phyloP scores from a whole-genome alignment of 2,888 invertebrate species.

The Machimus atricapillus region DNA sequence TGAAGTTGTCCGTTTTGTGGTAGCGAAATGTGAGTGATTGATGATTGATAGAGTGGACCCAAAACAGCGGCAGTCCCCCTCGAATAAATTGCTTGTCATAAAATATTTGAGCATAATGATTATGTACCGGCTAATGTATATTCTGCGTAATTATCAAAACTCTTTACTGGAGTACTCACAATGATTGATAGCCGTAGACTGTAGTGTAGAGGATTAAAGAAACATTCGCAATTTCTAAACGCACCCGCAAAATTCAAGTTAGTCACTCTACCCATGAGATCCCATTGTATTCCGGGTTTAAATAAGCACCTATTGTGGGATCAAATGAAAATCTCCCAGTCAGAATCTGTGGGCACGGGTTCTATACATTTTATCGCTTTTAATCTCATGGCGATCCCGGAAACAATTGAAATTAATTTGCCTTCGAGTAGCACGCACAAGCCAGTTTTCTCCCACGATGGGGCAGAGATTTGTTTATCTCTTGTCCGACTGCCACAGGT shows the following conservation, averaged over 20 bases:
- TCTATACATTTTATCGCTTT: background rate
- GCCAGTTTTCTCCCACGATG: background rate
- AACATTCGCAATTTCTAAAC: background rate
- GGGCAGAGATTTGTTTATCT: background rate
- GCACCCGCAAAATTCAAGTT: background rate
- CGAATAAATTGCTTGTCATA: background rate
- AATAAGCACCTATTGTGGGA: background rate
- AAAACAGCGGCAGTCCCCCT: background rate
- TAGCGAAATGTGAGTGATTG: background rate
- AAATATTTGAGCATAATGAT: background rate
- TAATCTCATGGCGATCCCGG: background rate
- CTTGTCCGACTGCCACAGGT: background rate
- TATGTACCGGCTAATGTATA: background rate
- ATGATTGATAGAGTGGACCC: background rate
- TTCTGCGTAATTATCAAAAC: background rate
- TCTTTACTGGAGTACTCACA: background rate
- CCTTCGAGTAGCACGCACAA: background rate
- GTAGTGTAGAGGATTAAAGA: background rate
- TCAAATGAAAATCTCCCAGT: background rate
- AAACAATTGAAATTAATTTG: background rate
- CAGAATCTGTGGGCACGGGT: background rate
- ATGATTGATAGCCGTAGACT: background rate
- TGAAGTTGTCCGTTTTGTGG: background rate
- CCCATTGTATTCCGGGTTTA: background rate
- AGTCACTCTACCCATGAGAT: background rate